Evolutionary conservation across 2,797 vertebrate species (phyloP).

Genomic region (Spinus olivaceus): DNA sequence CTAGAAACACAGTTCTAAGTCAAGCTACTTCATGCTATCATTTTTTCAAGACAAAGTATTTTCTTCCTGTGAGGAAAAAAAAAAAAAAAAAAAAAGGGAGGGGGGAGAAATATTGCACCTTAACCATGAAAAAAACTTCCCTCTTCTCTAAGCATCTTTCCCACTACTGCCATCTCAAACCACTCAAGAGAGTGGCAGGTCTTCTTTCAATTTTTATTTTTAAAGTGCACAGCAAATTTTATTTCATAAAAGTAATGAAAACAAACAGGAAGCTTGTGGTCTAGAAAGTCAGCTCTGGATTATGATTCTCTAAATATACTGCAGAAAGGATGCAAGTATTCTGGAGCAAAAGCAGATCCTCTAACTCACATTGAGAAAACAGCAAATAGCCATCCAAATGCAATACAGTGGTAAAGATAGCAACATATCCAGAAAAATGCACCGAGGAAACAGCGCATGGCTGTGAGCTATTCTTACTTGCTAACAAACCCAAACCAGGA

Average conservation of each 20-base stretch:
- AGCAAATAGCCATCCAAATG: neutral
- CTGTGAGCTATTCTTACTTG: neutral
- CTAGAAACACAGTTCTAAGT: neutral
- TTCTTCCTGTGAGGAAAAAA: accelerated
- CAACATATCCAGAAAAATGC: neutral
- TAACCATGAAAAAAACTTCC: neutral
- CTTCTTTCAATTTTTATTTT: neutral
- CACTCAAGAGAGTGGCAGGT: neutral
- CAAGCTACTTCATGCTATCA: neutral
- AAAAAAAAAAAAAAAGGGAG: accelerated
- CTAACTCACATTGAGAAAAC: neutral
- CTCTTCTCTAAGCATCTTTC: neutral
- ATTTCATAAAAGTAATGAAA: neutral
- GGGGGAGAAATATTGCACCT: accelerated
- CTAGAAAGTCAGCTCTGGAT: neutral
- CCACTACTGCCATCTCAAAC: neutral
- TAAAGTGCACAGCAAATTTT: neutral
- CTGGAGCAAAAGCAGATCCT: neutral
- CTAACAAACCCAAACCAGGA: neutral
- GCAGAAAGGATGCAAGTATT: neutral
- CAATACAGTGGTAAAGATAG: neutral
- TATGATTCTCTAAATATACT: neutral
- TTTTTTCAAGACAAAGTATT: neutral
- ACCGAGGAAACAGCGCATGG: neutral
- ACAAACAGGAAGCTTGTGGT: neutral